These are phyloP conservation scores for Diplodus puntazzo DNA, from an alignment of 2,797 vertebrate species.

Conservation along the genomic window DNA sequence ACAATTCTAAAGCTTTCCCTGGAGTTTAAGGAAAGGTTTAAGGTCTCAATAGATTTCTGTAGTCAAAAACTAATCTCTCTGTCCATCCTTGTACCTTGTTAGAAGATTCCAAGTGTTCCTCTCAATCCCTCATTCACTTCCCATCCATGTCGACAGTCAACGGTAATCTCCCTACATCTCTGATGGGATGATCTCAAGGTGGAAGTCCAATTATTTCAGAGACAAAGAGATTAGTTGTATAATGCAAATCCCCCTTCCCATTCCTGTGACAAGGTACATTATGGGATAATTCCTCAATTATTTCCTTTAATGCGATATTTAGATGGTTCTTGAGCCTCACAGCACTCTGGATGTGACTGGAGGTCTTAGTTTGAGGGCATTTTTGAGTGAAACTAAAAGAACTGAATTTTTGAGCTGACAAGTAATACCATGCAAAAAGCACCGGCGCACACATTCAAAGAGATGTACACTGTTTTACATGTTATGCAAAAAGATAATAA, in stretches of 20 bases:
- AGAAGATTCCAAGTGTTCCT: constrained; percentile 25
- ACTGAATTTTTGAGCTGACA: constrained; percentile 1
- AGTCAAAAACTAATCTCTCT: constrained; percentile 25
- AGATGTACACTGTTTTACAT: not conserved
- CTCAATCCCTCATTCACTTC: constrained; percentile 44
- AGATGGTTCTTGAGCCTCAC: constrained; percentile 35
- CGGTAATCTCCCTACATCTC: constrained; percentile 61
- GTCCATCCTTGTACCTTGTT: constrained; percentile 33
- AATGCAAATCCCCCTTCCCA: constrained; percentile 60
- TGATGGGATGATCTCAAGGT: constrained; percentile 66
- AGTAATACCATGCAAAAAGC: not conserved
- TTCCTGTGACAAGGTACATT: constrained; percentile 60
- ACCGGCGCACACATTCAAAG: not conserved
- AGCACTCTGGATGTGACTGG: not conserved
- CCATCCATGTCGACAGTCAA: constrained; percentile 38
- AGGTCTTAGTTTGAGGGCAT: constrained; percentile 22
- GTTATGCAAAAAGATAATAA: not conserved
- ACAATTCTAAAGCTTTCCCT: not conserved
- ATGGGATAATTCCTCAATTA: constrained; percentile 56
- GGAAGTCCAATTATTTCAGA: constrained; percentile 70
- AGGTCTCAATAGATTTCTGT: constrained; percentile 12
- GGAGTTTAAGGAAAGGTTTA: not conserved
- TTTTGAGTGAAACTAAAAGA: constrained; percentile 5
- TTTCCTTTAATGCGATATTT: constrained; percentile 51
- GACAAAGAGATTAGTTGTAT: constrained; percentile 65